These are phyloP conservation scores for Panorpa germanica DNA, from an alignment of 2,888 invertebrate genomes.

Conservation along the genomic window DNA sequence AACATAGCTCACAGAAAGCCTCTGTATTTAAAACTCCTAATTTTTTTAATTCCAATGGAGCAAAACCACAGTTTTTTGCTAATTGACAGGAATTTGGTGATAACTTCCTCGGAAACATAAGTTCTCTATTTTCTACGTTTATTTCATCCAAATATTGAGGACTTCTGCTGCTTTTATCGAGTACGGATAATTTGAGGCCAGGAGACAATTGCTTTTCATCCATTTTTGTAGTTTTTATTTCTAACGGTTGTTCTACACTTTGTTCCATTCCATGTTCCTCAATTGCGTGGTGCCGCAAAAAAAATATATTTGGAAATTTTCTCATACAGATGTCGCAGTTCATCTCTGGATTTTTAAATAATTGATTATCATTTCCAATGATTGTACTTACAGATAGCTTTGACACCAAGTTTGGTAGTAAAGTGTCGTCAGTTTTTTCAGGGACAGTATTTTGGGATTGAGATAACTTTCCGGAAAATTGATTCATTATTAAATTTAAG, in stretches of 20 bases:
- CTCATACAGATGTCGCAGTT: constrained; percentile 54
- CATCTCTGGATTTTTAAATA: too few species aligned
- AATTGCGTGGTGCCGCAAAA: constrained; percentile 47
- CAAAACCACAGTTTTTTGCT: constrained; percentile 51
- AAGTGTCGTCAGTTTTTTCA: too few species aligned
- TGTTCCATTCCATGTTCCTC: constrained; percentile 40
- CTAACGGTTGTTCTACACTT: constrained; percentile 3
- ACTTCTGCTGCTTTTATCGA: neutral
- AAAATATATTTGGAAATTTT: constrained; percentile 52
- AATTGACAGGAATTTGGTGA: constrained; percentile 40
- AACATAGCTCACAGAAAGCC: constrained; percentile 85
- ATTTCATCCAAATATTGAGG: neutral
- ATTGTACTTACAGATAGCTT: too few species aligned
- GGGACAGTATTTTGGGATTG: too few species aligned
- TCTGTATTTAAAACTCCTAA: constrained; percentile 71
- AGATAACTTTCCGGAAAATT: too few species aligned
- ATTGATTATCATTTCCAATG: too few species aligned
- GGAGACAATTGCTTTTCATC: neutral
- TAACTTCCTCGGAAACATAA: constrained; percentile 33
- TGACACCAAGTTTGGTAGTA: too few species aligned
- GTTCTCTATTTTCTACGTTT: constrained; percentile 13
- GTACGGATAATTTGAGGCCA: neutral
- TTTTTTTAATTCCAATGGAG: constrained; percentile 51
- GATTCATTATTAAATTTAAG: too few species aligned
- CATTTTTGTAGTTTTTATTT: constrained; percentile 6